Evolutionary conservation across 2,888 invertebrate species (phyloP), one percentile per base, ranked within the genome.

Genomic region (Mylabris sibirica): DNA sequence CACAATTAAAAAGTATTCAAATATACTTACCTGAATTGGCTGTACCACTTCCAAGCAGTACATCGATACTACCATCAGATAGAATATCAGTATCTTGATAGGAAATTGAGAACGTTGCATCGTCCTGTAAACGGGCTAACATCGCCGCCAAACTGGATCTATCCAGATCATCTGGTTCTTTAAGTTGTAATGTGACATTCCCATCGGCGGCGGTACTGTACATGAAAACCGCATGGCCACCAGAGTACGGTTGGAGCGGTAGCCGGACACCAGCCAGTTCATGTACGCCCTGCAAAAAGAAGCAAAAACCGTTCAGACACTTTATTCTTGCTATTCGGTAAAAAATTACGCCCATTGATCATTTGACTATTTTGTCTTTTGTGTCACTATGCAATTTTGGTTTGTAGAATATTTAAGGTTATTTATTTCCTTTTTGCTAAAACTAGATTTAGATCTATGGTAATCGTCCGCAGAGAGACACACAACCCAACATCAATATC

Each of bases 81-180:
- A 93, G 87, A 82, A 92, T 89, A 80, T 92, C 92, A 34, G 92
- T 90, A 85, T 93, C 92, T 81, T 92, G 91, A 85, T 92, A 92
- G 75, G 92, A 90, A 80, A 91, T 90, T 77, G 91, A 91, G 72
- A 92, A 88, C 67, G 89, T 88, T 77, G 92, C 88, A 76, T 92
- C 91, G 77, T 90, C 89, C 79, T 88, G 87, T 71, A 89, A 81
- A 70, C 86, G 82, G 35, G 84, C 85, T 77, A 87, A 79, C 82
- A 87, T 85, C 65, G 86, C 85, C 53, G 86, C 86, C 75, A 86
- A 77, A 73, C 85, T 84, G 70, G 81, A 81, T 71, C 83, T 79
- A 77, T 85, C 86, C 75, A 85, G 78, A 76, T 86, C 85, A 74
- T 85, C 89, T 35, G 89, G 89, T 78, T 90, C 90, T 41, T 90